Percentiles rank a stretch among this genome's conserved stretches.
Conservation (phyloP, 1,140 invertebrate genomes). For the Trinorchestia longiramus region DNA sequence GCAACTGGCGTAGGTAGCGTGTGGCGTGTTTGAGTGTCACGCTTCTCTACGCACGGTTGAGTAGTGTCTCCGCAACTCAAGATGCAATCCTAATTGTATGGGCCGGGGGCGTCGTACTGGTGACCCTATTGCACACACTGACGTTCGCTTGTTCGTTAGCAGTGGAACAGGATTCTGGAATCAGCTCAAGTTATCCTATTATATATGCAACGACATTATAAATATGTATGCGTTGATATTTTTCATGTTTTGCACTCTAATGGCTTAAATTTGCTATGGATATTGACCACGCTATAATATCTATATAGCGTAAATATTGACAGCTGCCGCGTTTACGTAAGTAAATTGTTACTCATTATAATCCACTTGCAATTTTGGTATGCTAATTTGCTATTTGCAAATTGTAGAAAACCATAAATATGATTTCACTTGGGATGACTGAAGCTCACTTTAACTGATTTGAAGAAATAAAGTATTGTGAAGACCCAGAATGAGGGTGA, state of each 20-base stretch:
- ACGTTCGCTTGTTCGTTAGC: background rate
- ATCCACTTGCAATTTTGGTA: too few relatives aligned
- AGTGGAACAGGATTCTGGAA: background rate
- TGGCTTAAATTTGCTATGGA: too few relatives aligned
- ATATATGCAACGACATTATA: too few relatives aligned
- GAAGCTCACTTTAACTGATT: too few relatives aligned
- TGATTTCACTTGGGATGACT: too few relatives aligned
- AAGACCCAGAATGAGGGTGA: too few relatives aligned
- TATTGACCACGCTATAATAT: too few relatives aligned
- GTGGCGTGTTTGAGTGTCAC: background rate
- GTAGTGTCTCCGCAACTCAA: background rate
- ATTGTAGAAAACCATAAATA: too few relatives aligned
- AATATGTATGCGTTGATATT: too few relatives aligned
- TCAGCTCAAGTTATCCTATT: background rate
- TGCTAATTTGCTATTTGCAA: background rate
- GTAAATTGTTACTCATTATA: background rate
- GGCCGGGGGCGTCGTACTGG: background rate
- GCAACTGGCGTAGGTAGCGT: background rate
- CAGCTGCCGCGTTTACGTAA: background rate
- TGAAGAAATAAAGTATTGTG: too few relatives aligned
- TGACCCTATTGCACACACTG: background rate
- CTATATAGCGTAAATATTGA: background rate
- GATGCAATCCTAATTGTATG: background rate
- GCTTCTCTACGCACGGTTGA: background rate
- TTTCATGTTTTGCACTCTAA: too few relatives aligned